phyloP scores from a whole-genome alignment of 1,140 invertebrate genomes.

The Ridgeia piscesae region DNA sequence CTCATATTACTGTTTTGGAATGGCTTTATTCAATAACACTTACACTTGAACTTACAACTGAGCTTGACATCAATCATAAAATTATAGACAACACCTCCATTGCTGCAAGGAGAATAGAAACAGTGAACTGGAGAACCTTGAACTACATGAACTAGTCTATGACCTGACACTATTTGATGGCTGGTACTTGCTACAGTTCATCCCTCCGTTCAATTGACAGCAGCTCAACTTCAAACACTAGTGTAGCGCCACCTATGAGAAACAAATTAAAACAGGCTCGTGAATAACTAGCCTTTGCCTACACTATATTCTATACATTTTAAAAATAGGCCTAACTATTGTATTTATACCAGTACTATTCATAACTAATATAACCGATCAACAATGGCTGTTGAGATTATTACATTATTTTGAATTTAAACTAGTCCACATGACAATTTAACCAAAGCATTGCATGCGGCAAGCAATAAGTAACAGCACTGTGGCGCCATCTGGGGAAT shows the following conservation, averaged over 20 bases:
- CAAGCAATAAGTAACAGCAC: no score
- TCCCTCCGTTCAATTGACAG: conserved; percentile 74
- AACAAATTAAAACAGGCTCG: background rate
- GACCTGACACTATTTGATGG: background rate
- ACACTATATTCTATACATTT: no score
- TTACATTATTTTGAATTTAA: no score
- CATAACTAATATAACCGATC: no score
- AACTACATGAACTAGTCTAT: background rate
- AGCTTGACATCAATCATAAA: background rate
- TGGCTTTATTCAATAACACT: background rate
- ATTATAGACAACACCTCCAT: background rate
- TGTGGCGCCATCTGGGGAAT: no score
- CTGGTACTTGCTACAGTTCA: conserved; percentile 56
- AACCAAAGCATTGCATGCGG: background rate
- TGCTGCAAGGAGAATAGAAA: background rate
- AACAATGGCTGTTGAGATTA: no score
- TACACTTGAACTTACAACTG: background rate
- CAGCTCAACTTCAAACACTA: conserved; percentile 82
- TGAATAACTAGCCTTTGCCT: no score
- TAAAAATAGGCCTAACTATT: no score
- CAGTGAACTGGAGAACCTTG: background rate
- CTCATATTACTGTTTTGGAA: background rate
- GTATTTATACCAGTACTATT: no score
- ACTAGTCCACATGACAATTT: no score
- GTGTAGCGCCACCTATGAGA: conserved; percentile 66